These are phyloP conservation scores for Apoda limacodes DNA, from an alignment of 2,888 invertebrate species.

Conservation along the genomic window DNA sequence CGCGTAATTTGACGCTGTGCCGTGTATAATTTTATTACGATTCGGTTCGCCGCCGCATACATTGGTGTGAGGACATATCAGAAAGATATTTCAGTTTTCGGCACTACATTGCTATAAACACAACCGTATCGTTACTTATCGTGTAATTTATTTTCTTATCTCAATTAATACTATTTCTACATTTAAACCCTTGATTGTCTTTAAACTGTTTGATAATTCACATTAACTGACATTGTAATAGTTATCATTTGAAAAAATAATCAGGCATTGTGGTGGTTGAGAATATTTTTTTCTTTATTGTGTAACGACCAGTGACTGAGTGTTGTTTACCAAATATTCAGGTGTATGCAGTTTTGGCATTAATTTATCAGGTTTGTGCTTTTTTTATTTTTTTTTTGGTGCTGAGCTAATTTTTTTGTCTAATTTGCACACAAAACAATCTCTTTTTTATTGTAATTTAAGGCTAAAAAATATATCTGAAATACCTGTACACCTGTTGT, in stretches of 20 bases:
- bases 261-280: slow-evolving; percentile 12
- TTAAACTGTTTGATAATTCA: slow-evolving; percentile 51
- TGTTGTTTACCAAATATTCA: no score
- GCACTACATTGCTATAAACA: slow-evolving; percentile 29
- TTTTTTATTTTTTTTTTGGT: no score
- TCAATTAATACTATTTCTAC: slow-evolving; percentile 47
- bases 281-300: slow-evolving; percentile 12
- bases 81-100: slow-evolving; percentile 25
- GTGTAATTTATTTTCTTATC: slow-evolving; percentile 58
- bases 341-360: no score
- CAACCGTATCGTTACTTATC: slow-evolving; percentile 48
- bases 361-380: no score
- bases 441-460: no score
- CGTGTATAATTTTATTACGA: slow-evolving; percentile 68
- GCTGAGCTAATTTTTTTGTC: no score
- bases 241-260: slow-evolving; percentile 14
- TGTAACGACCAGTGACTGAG: no score
- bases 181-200: slow-evolving; percentile 62
- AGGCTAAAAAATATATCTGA: no score
- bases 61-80: slow-evolving; percentile 28
- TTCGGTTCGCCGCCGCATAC: slow-evolving; percentile 51
- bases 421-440: no score
- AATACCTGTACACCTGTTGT: no score
- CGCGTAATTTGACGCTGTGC: slow-evolving; percentile 68
- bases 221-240: slow-evolving; percentile 22